These are phyloP conservation scores for Epinephelus malabaricus DNA, from an alignment of 2,797 vertebrate species.

Conservation along the genomic window DNA sequence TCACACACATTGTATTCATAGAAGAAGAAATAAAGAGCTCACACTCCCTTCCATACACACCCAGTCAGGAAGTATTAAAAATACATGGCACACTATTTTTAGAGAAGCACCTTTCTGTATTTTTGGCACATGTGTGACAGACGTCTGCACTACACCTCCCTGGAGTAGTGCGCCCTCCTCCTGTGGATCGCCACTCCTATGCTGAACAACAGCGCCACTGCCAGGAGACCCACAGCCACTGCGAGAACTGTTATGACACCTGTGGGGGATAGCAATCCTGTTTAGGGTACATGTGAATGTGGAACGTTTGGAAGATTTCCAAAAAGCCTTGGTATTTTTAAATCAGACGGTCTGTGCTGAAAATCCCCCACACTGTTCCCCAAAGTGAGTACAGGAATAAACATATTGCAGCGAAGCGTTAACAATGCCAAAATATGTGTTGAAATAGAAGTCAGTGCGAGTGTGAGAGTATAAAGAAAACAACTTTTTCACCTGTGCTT, in stretches of 20 bases:
- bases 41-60: background rate
- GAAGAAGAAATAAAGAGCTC: background rate
- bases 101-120: slow-evolving; percentile 31
- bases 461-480: background rate
- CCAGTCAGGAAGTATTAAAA: slow-evolving; percentile 25
- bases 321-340: slow-evolving; percentile 36
- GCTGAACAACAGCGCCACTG: slow-evolving; percentile 81
- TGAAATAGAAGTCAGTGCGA: slow-evolving; percentile 1
- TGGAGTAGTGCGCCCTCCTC: slow-evolving; percentile 68
- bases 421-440: background rate
- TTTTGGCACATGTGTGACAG: slow-evolving; percentile 33
- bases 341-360: slow-evolving; percentile 25
- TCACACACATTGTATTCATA: slow-evolving; percentile 16
- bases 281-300: slow-evolving; percentile 27
- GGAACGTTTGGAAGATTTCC: slow-evolving; percentile 34
- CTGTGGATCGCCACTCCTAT: slow-evolving; percentile 69
- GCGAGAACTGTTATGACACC: slow-evolving; percentile 77
- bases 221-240: slow-evolving; percentile 80
- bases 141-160: slow-evolving; percentile 66
- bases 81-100: slow-evolving; percentile 38
- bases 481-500: slow-evolving; percentile 64
- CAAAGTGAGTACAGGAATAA: slow-evolving; percentile 16
- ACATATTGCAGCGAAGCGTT: background rate
- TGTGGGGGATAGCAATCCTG: slow-evolving; percentile 50
- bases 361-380: slow-evolving; percentile 12